phyloP scores from a whole-genome alignment of 2,888 invertebrate genomes.

The Helleia helle region DNA sequence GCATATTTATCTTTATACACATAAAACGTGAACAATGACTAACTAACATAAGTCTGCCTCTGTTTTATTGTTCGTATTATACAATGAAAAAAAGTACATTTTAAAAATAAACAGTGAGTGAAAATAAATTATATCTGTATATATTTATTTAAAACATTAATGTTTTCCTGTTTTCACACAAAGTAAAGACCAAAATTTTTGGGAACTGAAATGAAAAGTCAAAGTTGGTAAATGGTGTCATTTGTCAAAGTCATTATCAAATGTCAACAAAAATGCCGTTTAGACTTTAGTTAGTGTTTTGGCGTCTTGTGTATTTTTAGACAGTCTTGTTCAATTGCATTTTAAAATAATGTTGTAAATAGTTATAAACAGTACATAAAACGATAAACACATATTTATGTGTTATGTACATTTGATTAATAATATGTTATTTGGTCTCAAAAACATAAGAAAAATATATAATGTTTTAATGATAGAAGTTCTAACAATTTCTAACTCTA shows the following conservation, averaged over 20 bases:
- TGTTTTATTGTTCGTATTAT: too few species aligned
- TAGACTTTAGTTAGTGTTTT: slow-evolving; percentile 37
- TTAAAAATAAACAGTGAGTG: too few species aligned
- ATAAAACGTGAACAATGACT: too few species aligned
- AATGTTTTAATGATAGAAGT: slow-evolving; percentile 28
- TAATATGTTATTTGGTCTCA: not conserved
- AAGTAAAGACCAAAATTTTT: too few species aligned
- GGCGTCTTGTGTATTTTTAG: slow-evolving; percentile 50
- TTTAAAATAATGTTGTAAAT: slow-evolving; percentile 11
- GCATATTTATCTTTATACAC: too few species aligned
- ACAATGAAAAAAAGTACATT: too few species aligned
- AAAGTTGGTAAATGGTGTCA: too few species aligned
- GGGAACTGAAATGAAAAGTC: too few species aligned
- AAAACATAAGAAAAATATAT: not conserved
- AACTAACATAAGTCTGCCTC: too few species aligned
- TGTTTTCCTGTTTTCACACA: too few species aligned
- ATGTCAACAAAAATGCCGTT: slow-evolving; percentile 10
- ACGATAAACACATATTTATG: not conserved
- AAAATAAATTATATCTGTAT: too few species aligned
- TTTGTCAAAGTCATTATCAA: slow-evolving; percentile 4
- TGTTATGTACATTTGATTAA: slow-evolving; percentile 1
- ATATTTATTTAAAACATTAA: too few species aligned
- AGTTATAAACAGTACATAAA: slow-evolving; percentile 3
- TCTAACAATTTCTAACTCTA: slow-evolving; percentile 62
- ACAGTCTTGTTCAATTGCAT: slow-evolving; percentile 35